phyloP scores from a whole-genome alignment of 2,888 invertebrate species.

The Drosophila borborema region DNA sequence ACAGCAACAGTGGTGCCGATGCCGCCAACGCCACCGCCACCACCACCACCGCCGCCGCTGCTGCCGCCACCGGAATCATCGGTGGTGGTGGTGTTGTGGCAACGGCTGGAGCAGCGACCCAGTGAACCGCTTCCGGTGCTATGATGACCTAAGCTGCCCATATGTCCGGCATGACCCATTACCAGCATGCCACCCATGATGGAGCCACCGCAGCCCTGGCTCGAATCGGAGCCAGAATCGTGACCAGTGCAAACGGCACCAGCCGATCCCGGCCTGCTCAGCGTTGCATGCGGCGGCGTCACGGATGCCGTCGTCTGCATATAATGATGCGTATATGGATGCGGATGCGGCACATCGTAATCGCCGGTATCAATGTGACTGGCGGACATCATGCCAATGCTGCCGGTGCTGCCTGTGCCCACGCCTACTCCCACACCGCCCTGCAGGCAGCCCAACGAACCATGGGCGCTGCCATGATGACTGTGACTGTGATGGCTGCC shows the following conservation, averaged over 20 bases:
- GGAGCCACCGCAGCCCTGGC: constrained; percentile 84
- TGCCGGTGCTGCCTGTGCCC: constrained; percentile 74
- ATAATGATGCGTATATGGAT: constrained; percentile 85
- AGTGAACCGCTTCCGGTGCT: constrained; percentile 83
- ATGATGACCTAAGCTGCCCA: constrained; percentile 81
- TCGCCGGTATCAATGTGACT: constrained; percentile 85
- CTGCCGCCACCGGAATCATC: constrained; percentile 84
- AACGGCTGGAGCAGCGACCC: constrained; percentile 84
- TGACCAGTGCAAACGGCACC: constrained; percentile 84
- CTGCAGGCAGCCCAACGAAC: constrained; percentile 81
- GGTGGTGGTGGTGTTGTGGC: constrained; percentile 83
- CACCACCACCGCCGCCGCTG: constrained; percentile 81
- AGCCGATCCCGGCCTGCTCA: constrained; percentile 85
- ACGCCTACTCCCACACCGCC: constrained; percentile 73
- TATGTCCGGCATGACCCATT: constrained; percentile 72
- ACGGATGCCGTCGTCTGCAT: constrained; percentile 85
- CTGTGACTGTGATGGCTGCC: constrained; percentile 80
- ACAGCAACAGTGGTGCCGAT: constrained; percentile 33
- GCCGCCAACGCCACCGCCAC: constrained; percentile 57
- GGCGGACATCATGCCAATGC: constrained; percentile 83
- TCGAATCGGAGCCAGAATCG: constrained; percentile 85
- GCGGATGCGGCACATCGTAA: constrained; percentile 85
- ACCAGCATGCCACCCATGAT: constrained; percentile 83
- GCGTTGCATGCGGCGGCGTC: constrained; percentile 85
- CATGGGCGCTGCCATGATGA: constrained; percentile 81